Conservation (phyloP, 2,888 invertebrate genomes). For the Lottia gigantea region DNA sequence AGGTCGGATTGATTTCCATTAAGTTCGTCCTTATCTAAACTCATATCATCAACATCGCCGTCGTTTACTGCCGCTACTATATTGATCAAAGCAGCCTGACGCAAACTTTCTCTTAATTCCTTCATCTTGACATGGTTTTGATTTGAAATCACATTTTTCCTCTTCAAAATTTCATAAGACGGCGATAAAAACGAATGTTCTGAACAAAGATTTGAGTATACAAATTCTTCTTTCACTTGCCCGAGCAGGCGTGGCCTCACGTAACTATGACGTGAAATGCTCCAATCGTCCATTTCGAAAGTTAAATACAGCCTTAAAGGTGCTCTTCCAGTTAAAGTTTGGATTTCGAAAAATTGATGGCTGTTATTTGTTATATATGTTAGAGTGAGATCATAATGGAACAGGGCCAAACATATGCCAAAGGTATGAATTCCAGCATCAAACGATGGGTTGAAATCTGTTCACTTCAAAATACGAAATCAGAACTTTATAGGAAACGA, state of each 20-base stretch:
- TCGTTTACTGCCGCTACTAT: slow-evolving; percentile 52
- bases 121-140: slow-evolving; percentile 16
- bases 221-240: not conserved
- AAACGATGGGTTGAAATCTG: too few species aligned
- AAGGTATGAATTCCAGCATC: too few species aligned
- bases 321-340: too few species aligned
- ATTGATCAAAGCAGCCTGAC: slow-evolving; percentile 49
- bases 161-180: not conserved
- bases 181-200: slow-evolving; percentile 7
- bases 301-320: not conserved
- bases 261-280: slow-evolving; percentile 3
- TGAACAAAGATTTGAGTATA: not conserved
- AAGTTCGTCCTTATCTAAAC: not conserved
- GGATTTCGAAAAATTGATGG: too few species aligned
- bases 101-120: slow-evolving; percentile 40
- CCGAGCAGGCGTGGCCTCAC: not conserved
- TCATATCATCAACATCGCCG: slow-evolving; percentile 1
- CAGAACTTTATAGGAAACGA: too few species aligned
- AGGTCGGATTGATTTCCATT: not conserved
- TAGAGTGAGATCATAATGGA: too few species aligned
- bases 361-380: too few species aligned
- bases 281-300: slow-evolving; percentile 4
- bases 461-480: too few species aligned
- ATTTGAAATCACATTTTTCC: not conserved
- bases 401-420: too few species aligned